A percentile compares a stretch with the other conserved stretches of the same genome.
Evolutionary conservation across 1,140 invertebrate species (phyloP).

Genomic region (Nasonia giraulti): DNA sequence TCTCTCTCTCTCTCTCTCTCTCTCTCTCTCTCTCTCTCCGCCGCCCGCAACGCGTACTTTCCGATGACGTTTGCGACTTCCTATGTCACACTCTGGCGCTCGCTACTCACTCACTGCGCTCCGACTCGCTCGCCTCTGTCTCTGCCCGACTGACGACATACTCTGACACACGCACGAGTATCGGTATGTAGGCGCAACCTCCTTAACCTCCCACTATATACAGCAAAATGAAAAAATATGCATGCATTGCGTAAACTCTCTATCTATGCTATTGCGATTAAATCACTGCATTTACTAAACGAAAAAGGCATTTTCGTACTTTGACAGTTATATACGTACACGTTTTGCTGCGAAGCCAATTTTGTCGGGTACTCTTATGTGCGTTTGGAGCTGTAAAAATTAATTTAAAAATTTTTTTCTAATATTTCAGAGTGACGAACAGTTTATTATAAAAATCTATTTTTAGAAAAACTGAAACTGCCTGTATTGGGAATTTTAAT

Average conservation of each 20-base stretch:
- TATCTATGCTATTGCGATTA: background rate
- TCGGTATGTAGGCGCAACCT: conserved; percentile 2
- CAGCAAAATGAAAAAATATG: too few relatives aligned
- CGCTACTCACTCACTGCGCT: too few relatives aligned
- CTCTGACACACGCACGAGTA: background rate
- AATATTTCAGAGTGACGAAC: too few relatives aligned
- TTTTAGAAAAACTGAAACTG: too few relatives aligned
- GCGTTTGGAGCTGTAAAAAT: too few relatives aligned
- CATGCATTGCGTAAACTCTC: background rate
- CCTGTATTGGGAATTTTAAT: too few relatives aligned
- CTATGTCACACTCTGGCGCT: conserved; percentile 16
- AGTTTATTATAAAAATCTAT: too few relatives aligned
- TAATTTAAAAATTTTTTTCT: too few relatives aligned
- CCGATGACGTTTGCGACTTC: conserved; percentile 34
- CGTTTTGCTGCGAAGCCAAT: too few relatives aligned
- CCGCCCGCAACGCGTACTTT: conserved; percentile 19
- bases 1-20: background rate
- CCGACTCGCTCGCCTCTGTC: background rate
- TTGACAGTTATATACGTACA: background rate
- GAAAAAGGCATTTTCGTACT: background rate
- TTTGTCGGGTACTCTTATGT: too few relatives aligned
- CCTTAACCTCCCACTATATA: background rate
- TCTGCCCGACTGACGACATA: background rate
- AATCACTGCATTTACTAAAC: background rate
- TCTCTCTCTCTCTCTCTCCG: background rate